Base-by-base conservation (phyloP, 2,888 invertebrate species). In the Athalia cordata region DNA sequence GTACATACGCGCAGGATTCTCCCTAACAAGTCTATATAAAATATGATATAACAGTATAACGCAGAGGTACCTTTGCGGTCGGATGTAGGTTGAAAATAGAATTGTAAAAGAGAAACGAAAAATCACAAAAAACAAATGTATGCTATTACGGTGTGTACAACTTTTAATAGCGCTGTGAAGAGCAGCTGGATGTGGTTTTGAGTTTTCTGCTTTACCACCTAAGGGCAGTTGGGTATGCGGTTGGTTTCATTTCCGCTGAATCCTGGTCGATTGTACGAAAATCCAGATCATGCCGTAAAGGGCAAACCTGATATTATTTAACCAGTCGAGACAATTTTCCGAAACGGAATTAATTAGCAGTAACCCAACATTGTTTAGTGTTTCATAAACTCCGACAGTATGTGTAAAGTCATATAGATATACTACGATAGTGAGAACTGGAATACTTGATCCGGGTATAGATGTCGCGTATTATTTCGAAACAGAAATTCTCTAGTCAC, bases 261-360 rank as follows among this genome's bases (percentile, higher is more conserved):
- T 29, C 29, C 29, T 29, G 29, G 29, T 29, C 29, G 29, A 29
- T 29, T 29, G 29, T 29, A 29, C 29, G 29, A 29, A 29, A 29
- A 29, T 29, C 2, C 29, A 29, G 29, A 29, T 29, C n/a, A 3
- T 6, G 61, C n/a, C 5, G 61, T 7, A 43, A 7, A 29, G 15
- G 29, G 68, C 45, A 68, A 68, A 29, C 29, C 29, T 68, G 43
- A 68, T 68, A 72, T 72, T 72, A 72, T 72, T 59, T 72, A 49
- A 43, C 45, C 50, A 61, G 29, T 29, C 29, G 45, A 61, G 59
- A 57, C 59, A 72, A 72, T 72, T 72, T 72, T 72, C 45, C 72
- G 49, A 61, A 72, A 72, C 59, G 72, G 72, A 72, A 72, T 72
- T 72, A 72, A 72, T 72, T 72, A 72, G 59, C 15, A 59, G 59